These are phyloP conservation scores for Spilarctia lutea DNA, from an alignment of 2,888 invertebrate species.

Conservation along the genomic window DNA sequence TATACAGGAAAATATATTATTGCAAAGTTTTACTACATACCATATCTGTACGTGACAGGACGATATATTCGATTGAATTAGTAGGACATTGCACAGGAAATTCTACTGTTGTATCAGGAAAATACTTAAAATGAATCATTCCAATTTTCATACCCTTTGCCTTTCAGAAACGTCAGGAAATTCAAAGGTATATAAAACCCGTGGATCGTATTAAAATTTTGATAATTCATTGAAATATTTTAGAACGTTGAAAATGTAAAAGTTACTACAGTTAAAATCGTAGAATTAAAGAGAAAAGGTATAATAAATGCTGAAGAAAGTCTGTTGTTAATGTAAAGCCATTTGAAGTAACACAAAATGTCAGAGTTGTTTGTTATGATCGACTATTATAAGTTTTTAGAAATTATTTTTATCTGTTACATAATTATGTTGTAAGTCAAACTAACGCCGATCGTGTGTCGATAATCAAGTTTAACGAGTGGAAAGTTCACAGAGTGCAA, in stretches of 20 bases:
- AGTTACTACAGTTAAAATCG: background rate
- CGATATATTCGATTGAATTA: slow-evolving; percentile 25
- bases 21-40: slow-evolving; percentile 27
- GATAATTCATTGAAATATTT: background rate
- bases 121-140: slow-evolving; percentile 3
- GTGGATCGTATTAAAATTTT: background rate
- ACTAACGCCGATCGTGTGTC: slow-evolving; percentile 68
- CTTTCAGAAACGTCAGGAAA: background rate
- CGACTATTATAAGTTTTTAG: slow-evolving; percentile 42
- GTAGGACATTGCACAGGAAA: slow-evolving; percentile 19
- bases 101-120: slow-evolving; percentile 16
- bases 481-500: slow-evolving; percentile 82
- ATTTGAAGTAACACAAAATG: slow-evolving; percentile 16
- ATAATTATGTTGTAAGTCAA: slow-evolving; percentile 58
- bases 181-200: too few relatives aligned
- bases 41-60: slow-evolving; percentile 32
- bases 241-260: background rate
- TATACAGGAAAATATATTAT: slow-evolving; percentile 40
- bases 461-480: slow-evolving; percentile 81
- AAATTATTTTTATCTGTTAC: slow-evolving; percentile 66
- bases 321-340: slow-evolving; percentile 6
- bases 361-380: slow-evolving; percentile 27
- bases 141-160: background rate
- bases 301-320: slow-evolving; percentile 8
- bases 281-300: background rate